Evolutionary conservation across 92 coral and sea anemone species (phyloP), one percentile per base, ranked within the genome.

Genomic region (Heliopora coerulea): DNA sequence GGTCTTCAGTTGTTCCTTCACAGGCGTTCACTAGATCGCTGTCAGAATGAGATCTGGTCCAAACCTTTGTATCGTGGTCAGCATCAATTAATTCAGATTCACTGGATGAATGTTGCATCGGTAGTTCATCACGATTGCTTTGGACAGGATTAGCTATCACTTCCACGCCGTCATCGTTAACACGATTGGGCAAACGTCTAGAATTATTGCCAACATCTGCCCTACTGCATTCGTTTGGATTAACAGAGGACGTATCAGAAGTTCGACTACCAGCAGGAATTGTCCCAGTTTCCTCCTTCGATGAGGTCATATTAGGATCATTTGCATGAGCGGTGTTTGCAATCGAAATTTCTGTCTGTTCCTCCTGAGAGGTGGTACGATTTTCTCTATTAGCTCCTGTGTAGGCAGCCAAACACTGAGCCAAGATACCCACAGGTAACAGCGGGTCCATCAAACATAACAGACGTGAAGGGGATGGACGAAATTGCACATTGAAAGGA

Each of bases 391-490:
- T 11, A 23, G 70, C 77, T 10, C 98, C 98, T 18, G 98, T 83
- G 67, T 93, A 93, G 0, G 96, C 91, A 0, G 88, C 90, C 18
- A 93, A 80, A 69, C 98, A 93, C 12, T 88, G 91, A 3, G 88
- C 89, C 23, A 93, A 82, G 11, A 93, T 72, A 10, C 96, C 96
- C 0, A 88, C 83, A 26, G 98, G 98, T 6, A 93, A 61, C 23
- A 93, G 81, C 1, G 98, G 98, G 75, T 93, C 98, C 91, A 93
- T 68, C 25, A 90, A 79, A 59, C 95, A 84, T 17, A 93, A 72
- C 0, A 93, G 90, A 31, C 98, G 88, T 0, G 98, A 93, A 13
- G 98, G 98, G 0, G 98, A 90, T 35, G 96, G 96, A 0, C 87
- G 89, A 78, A 89, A 93, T 84, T 93, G 98, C 25, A 88, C 91